A percentile compares a stretch with the other conserved stretches of the same genome.
These are phyloP conservation scores for Amphipyra berbera DNA, from an alignment of 2,888 invertebrate species.

Conservation along the genomic window DNA sequence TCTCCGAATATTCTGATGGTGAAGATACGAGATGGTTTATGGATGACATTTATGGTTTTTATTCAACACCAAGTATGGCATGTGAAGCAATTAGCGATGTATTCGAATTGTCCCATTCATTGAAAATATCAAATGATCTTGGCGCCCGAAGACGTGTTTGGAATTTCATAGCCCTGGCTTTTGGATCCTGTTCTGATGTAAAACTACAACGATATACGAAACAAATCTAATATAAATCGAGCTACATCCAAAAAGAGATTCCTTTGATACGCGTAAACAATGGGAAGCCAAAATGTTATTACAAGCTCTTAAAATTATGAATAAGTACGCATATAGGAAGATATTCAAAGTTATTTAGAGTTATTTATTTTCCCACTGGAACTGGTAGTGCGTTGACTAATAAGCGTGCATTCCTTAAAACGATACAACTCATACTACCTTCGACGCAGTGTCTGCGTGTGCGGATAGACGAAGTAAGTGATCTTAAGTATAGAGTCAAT, in stretches of 20 bases:
- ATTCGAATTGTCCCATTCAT: constrained; percentile 23
- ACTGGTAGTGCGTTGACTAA: too few species aligned
- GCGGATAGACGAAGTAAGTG: too few species aligned
- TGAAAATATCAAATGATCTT: constrained; percentile 32
- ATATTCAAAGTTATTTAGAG: too few species aligned
- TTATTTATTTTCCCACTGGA: too few species aligned
- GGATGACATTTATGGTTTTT: constrained; percentile 36
- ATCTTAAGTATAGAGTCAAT: too few species aligned
- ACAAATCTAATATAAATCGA: background rate
- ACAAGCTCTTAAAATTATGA: too few species aligned
- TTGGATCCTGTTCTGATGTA: background rate
- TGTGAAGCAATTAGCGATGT: constrained; percentile 38
- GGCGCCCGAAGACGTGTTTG: constrained; percentile 7
- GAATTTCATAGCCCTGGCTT: background rate
- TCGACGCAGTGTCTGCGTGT: too few species aligned
- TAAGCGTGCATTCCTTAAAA: too few species aligned
- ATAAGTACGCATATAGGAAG: too few species aligned
- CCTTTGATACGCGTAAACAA: background rate
- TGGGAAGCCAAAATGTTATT: too few species aligned
- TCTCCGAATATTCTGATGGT: constrained; percentile 54
- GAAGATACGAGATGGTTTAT: constrained; percentile 56
- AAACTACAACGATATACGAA: too few species aligned
- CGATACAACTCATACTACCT: too few species aligned
- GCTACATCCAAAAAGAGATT: background rate
- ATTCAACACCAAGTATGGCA: constrained; percentile 40